phyloP scores from a whole-genome alignment of 1,140 invertebrate species.

The Drosophila setifemur region DNA sequence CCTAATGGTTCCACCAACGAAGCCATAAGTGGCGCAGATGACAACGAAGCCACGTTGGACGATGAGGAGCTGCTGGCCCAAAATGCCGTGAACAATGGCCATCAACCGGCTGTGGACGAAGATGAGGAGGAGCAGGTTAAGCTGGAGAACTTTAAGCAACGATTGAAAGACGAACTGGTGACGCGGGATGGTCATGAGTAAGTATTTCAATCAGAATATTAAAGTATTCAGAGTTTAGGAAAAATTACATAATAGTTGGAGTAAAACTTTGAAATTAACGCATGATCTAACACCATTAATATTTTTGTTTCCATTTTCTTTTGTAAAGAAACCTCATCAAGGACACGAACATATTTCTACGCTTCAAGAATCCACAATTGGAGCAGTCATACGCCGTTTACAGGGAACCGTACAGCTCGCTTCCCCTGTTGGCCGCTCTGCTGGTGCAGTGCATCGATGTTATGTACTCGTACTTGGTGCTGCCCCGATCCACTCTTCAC shows the following conservation, averaged over 20 bases:
- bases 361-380: slow-evolving; percentile 86
- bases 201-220: slow-evolving; percentile 52
- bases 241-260: not conserved
- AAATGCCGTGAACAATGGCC: slow-evolving; percentile 40
- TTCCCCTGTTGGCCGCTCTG: slow-evolving; percentile 86
- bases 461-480: slow-evolving; percentile 84
- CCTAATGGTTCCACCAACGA: slow-evolving; percentile 46
- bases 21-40: slow-evolving; percentile 28
- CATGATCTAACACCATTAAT: no score
- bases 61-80: slow-evolving; percentile 71
- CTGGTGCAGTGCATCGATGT: slow-evolving; percentile 85
- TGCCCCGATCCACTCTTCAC: slow-evolving; percentile 83
- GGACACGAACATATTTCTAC: slow-evolving; percentile 86
- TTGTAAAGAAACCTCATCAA: slow-evolving; percentile 85
- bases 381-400: slow-evolving; percentile 87
- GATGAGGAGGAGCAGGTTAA: slow-evolving; percentile 83
- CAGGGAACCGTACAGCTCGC: slow-evolving; percentile 87
- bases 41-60: slow-evolving; percentile 58
- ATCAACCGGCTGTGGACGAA: slow-evolving; percentile 35
- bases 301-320: not conserved
- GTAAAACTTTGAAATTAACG: no score
- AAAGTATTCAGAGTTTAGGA: not conserved
- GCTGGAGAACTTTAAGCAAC: slow-evolving; percentile 88
- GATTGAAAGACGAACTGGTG: slow-evolving; percentile 91
- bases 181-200: slow-evolving; percentile 91